Percentiles rank a stretch among this genome's conserved stretches.
Evolutionary conservation across 2,888 invertebrate species (phyloP).

Genomic region (Synanthedon formicaeformis): DNA sequence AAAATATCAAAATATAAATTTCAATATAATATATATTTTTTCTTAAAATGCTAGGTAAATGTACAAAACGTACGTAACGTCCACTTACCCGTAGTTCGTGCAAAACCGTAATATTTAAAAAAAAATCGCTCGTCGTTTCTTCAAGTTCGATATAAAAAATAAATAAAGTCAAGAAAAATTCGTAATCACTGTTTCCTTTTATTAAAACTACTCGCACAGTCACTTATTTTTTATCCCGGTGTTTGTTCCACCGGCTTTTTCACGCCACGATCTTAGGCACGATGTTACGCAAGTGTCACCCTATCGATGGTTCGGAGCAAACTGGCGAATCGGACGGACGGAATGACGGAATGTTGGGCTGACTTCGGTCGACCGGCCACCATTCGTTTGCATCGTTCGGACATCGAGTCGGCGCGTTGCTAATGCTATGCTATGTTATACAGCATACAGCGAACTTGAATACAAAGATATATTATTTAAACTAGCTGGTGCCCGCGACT

Average conservation of each 20-base stretch:
- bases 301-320: constrained; percentile 42
- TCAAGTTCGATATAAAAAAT: constrained; percentile 31
- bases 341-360: background rate
- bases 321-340: constrained; percentile 28
- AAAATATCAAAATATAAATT: too few relatives aligned
- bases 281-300: constrained; percentile 35
- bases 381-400: too few relatives aligned
- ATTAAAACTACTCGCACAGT: constrained; percentile 56
- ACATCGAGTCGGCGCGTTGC: too few relatives aligned
- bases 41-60: background rate
- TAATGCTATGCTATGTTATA: too few relatives aligned
- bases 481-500: too few relatives aligned
- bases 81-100: constrained; percentile 43
- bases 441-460: too few relatives aligned
- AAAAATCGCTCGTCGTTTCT: constrained; percentile 25
- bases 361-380: too few relatives aligned
- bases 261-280: constrained; percentile 34
- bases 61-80: constrained; percentile 2
- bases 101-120: constrained; percentile 24
- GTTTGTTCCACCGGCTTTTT: constrained; percentile 39
- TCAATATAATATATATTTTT: too few relatives aligned
- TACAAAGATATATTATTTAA: too few relatives aligned
- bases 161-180: constrained; percentile 19
- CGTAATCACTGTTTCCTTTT: constrained; percentile 28
- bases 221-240: constrained; percentile 35